phyloP scores from a whole-genome alignment of 2,888 invertebrate species.

The Cepaea hortensis region DNA sequence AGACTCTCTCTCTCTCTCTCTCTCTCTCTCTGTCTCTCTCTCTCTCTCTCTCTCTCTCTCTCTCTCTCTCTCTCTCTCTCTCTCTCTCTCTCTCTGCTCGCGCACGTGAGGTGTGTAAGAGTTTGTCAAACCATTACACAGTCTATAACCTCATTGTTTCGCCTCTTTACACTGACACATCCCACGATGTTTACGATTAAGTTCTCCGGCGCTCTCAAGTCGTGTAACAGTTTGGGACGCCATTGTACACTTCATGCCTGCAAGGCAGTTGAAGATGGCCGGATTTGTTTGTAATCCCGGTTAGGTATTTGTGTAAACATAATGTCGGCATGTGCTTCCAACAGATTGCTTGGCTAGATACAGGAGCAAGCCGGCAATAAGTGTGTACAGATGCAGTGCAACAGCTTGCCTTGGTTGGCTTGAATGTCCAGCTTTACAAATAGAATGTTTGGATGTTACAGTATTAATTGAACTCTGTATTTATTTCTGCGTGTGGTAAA shows the following conservation, averaged over 20 bases:
- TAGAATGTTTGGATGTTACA: not conserved
- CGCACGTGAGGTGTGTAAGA: no score
- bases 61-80: no score
- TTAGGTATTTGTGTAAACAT: constrained; percentile 8
- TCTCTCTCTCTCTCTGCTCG: no score
- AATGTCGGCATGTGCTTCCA: not conserved
- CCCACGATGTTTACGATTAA: not conserved
- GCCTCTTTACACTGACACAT: not conserved
- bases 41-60: no score
- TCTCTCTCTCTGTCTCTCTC: no score
- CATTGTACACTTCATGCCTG: not conserved
- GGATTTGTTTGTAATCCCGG: not conserved
- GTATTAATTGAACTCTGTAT: no score
- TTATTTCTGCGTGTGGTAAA: no score
- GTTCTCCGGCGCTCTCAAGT: not conserved
- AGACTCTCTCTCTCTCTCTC: no score
- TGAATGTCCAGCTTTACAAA: not conserved
- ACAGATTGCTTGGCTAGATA: constrained; percentile 5
- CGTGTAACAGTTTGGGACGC: not conserved
- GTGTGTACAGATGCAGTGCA: not conserved
- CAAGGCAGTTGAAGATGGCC: not conserved
- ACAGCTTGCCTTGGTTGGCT: not conserved
- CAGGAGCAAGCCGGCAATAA: not conserved
- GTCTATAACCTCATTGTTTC: no score
- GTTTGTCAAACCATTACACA: no score